Percentiles rank a stretch among this genome's conserved stretches.
These are phyloP conservation scores for Rhingia rostrata DNA, from an alignment of 2,888 invertebrate species.

Conservation along the genomic window DNA sequence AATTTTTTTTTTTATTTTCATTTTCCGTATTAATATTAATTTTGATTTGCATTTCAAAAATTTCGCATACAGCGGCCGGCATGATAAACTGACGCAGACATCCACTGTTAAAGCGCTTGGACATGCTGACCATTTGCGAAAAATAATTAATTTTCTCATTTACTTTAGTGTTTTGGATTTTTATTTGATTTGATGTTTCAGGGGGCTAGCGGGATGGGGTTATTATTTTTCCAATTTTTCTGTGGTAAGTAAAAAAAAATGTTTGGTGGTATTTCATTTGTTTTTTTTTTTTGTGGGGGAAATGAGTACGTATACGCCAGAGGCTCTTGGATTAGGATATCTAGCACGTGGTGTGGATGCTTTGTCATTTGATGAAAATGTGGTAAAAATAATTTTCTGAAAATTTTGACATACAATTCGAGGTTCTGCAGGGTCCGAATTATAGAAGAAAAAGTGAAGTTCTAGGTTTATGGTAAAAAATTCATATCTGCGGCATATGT, in stretches of 20 bases:
- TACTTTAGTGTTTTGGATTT: not conserved
- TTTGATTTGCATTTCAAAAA: not conserved
- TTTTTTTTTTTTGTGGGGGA: not conserved
- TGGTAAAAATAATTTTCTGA: no score
- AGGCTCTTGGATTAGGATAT: not conserved
- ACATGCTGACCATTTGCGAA: slow-evolving; percentile 55
- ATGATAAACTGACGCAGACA: slow-evolving; percentile 53
- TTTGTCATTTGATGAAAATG: no score
- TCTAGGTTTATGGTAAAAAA: no score
- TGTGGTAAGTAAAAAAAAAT: slow-evolving; percentile 31
- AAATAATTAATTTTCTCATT: slow-evolving; percentile 23
- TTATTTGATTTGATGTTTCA: slow-evolving; percentile 9
- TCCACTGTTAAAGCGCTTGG: slow-evolving; percentile 47
- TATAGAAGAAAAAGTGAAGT: no score
- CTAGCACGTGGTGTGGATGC: no score
- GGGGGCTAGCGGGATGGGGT: not conserved
- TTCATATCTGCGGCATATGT: no score
- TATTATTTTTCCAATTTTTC: not conserved
- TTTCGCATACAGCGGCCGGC: slow-evolving; percentile 51
- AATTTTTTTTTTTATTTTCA: slow-evolving; percentile 1
- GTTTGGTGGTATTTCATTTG: not conserved
- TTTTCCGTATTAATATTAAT: not conserved
- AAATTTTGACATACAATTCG: no score
- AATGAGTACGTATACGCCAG: slow-evolving; percentile 15
- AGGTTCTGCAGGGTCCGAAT: no score